Conservation (phyloP, 2,113 vertebrate species). For the Chaetodon auriga region DNA sequence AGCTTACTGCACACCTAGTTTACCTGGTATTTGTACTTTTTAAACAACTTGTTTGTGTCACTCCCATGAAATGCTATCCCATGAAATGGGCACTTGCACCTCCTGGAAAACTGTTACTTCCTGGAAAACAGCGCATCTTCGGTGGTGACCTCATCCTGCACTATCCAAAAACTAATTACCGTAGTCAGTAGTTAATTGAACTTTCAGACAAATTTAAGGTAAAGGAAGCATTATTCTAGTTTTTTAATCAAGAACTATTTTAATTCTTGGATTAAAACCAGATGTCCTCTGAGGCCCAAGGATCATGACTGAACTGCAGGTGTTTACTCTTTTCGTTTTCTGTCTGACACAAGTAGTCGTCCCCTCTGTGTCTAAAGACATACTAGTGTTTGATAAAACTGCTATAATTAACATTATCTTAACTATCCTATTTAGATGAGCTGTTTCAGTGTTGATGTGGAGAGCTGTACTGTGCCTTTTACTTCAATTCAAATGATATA, state of each 20-base stretch:
- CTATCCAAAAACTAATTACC: neutral
- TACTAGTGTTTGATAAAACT: neutral
- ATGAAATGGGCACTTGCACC: slow-evolving; percentile 29
- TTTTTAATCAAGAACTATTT: slow-evolving; percentile 7
- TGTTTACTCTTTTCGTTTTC: slow-evolving; percentile 1
- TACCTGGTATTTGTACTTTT: slow-evolving; percentile 14
- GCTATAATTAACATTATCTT: neutral
- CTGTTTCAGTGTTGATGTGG: slow-evolving; percentile 6
- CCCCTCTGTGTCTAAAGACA: neutral
- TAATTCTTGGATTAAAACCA: neutral
- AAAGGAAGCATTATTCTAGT: neutral
- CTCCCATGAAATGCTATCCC: slow-evolving; percentile 21
- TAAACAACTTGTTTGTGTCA: slow-evolving; percentile 44
- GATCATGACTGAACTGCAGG: neutral
- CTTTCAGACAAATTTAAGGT: neutral
- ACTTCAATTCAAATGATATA: neutral
- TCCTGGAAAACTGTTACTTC: slow-evolving; percentile 53
- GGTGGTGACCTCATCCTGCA: slow-evolving; percentile 44
- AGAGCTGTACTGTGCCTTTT: neutral
- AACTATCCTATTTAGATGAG: slow-evolving; percentile 1
- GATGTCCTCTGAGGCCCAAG: neutral
- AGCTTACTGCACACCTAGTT: neutral
- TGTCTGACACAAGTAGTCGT: neutral
- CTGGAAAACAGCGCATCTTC: slow-evolving; percentile 43
- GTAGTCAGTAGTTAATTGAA: neutral